phyloP scores from a whole-genome alignment of 2,797 vertebrate species.

The Enteromius viviparus region DNA sequence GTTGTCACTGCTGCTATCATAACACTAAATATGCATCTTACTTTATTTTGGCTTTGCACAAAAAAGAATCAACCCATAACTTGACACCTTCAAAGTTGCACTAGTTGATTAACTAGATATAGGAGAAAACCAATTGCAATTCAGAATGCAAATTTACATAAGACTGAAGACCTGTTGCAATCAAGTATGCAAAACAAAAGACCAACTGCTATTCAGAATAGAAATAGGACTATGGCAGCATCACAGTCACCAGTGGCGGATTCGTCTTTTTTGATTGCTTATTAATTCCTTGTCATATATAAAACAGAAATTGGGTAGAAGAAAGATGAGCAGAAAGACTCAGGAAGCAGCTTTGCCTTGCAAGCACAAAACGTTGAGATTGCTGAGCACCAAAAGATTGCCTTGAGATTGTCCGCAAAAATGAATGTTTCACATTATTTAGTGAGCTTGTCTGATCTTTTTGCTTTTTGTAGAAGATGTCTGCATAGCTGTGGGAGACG shows the following conservation, averaged over 20 bases:
- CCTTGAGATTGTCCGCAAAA: not conserved
- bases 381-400: not conserved
- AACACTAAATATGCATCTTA: not conserved
- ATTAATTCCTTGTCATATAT: not conserved
- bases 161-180: not conserved
- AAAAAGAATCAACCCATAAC: not conserved
- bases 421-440: not conserved
- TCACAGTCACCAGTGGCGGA: not conserved
- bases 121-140: not conserved
- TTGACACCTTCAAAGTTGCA: not conserved
- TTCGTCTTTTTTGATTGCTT: not conserved
- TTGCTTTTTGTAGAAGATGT: conserved; percentile 12
- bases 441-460: conserved; percentile 18
- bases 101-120: not conserved
- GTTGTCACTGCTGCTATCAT: not conserved
- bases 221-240: not conserved
- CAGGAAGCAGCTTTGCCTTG: not conserved
- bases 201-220: not conserved
- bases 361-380: conserved; percentile 4
- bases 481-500: conserved; percentile 19
- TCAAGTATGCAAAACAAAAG: not conserved
- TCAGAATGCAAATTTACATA: not conserved
- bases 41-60: not conserved
- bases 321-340: not conserved
- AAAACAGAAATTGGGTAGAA: not conserved